Base-by-base conservation (phyloP, 64 coral and sea anemone species). In the Acropora yongei region DNA sequence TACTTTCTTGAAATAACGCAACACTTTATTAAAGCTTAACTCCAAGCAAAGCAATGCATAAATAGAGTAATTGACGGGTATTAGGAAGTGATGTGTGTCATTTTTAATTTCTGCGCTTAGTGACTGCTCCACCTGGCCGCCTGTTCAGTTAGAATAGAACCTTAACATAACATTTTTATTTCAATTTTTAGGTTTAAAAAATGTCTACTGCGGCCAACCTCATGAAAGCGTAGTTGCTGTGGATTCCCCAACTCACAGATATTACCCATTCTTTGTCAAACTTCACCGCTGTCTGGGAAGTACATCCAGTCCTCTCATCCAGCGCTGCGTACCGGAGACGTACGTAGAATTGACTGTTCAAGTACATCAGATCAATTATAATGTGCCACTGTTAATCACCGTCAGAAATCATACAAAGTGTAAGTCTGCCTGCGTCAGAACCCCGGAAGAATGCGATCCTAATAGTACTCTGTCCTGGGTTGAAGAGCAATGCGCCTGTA, bases 261-360 rank as follows among this genome's bases (percentile, higher is more conserved):
- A 83, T 67, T 89, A 63, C 78, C 92, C 92, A 1, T 93, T 47
- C 44, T 93, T 82, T 80, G 92, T 93, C 13, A 41, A 89, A 7
- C 92, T 93, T 9, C 78, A 93, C 18, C 92, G 92, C 16, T 93
- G 92, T 42, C 48, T 42, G 6, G 92, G 92, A 1, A 30, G 30
- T 30, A 61, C 86, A 3, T 53, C 55, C 16, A 89, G 49, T 46
- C 92, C 92, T 30, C 16, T 44, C 20, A 55, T 93, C 9, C 92
- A 80, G 41, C 76, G 49, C 3, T 93, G 92, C 41, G 82, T 85
- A 17, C 42, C 65, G 0, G 10, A 42, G 0, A 10, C 1, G 6
- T 49, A 39, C 43, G 6, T 71, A 11, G 82, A 85, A 72, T 71
- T 85, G 39, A 85, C 39, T 45, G 20, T 85, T 17, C 6, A 39